Percentiles rank a stretch among this genome's conserved stretches.
These are phyloP conservation scores for Mormyrus proboscirostris DNA, from an alignment of 2,797 vertebrate species.

Conservation along the genomic window DNA sequence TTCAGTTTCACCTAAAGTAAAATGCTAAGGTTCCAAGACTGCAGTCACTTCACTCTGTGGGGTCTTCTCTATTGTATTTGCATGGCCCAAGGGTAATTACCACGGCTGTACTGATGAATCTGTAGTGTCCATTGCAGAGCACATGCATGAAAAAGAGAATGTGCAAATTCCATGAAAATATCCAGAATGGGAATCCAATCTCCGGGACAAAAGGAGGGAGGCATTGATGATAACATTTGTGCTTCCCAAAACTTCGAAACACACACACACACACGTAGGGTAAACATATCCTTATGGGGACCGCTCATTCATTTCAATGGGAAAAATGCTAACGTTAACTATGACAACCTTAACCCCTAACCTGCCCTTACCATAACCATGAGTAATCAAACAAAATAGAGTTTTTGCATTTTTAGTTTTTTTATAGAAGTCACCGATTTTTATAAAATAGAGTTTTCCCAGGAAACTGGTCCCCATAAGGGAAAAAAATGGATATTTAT, in stretches of 20 bases:
- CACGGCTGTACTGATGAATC: background rate
- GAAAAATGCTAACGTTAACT: too few species aligned
- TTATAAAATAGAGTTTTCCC: too few species aligned
- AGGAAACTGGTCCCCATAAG: too few species aligned
- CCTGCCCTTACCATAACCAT: too few species aligned
- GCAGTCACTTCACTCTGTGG: background rate
- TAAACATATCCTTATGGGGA: too few species aligned
- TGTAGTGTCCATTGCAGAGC: background rate
- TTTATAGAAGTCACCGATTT: too few species aligned
- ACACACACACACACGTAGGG: too few species aligned
- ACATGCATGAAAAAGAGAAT: background rate
- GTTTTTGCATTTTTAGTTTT: too few species aligned
- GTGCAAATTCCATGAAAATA: background rate
- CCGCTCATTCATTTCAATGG: too few species aligned
- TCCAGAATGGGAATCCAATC: background rate
- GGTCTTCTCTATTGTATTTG: background rate
- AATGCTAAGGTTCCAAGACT: background rate
- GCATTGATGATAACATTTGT: background rate
- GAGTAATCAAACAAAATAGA: too few species aligned
- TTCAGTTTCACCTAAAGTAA: slow-evolving; percentile 34
- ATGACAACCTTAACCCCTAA: too few species aligned
- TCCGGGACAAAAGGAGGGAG: background rate
- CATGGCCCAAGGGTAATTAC: background rate
- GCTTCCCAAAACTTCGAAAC: background rate
- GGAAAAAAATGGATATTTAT: too few species aligned